Evolutionary conservation across 2,888 invertebrate genomes (phyloP), one percentile per base, ranked within the genome.

Genomic region (Zygaena filipendulae): DNA sequence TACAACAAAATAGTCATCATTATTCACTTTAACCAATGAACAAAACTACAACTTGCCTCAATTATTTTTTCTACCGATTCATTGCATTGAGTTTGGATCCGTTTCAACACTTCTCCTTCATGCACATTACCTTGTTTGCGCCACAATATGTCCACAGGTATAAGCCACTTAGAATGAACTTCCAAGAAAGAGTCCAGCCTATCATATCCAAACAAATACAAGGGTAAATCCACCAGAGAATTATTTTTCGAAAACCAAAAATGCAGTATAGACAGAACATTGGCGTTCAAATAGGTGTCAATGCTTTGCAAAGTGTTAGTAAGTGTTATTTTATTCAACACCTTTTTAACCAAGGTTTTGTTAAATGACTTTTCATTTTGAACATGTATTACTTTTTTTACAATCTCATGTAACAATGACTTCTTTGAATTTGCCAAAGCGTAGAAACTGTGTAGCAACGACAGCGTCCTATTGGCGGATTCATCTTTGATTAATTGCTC

Each of bases 401-500:
- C 48, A 22, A 84, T 75, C 40, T 68, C 71, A 38, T 81, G 81
- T 21, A 83, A 62, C 41, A 82, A 68, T 3, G 66, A 59, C 18
- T 71, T 71, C 41, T 77, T 84, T 2, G 70, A 60, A 19, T 79
- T 69, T 13, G 84, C 79, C 3, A 87, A 48, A 7, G 81, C 64
- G 9, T 75, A 64, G 35, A 84, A 74, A 14, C 77, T 72, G 25
- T 86, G 82, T 10, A 88, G 58, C 4, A 84, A 77, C 21, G 84
- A 83, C 0, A 81, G 61, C 1, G 83, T 82, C 47, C 85, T 68
- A 36, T 84, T 85, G 1, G 67, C 59, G 2, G 66, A 63, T 58
- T 89, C 87, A 45, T 87, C 87, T 35, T 69, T 66, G 25, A 72
- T 43, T 43, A 82, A 63, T 19, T 69, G 57, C 29, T 70, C 62